Conservation (phyloP, 2,888 invertebrate species). For the Sarcophaga variegata region DNA sequence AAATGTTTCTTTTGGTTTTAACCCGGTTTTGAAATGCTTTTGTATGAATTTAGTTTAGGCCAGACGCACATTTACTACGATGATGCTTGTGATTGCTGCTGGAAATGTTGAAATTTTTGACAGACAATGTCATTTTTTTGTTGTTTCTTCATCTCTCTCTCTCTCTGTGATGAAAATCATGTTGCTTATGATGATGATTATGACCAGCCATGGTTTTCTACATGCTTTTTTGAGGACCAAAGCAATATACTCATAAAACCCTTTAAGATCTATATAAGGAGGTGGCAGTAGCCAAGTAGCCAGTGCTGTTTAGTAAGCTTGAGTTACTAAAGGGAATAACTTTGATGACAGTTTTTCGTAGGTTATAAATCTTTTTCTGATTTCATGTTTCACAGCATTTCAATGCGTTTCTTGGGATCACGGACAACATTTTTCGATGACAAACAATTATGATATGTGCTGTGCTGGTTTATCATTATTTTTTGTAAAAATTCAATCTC, state of each 20-base stretch:
- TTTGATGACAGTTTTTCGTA: conserved; percentile 71
- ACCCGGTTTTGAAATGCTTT: conserved; percentile 28
- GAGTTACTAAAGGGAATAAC: conserved; percentile 61
- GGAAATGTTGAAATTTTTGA: conserved; percentile 73
- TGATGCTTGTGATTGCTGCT: conserved; percentile 69
- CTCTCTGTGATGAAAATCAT: conserved; percentile 41
- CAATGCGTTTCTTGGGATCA: conserved; percentile 43
- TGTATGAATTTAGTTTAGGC: conserved; percentile 45
- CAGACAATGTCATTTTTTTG: conserved; percentile 73
- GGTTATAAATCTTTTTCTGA: conserved; percentile 71
- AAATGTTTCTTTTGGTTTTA: background rate
- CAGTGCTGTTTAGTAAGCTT: background rate
- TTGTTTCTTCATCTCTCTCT: background rate
- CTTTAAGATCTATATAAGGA: conserved; percentile 54
- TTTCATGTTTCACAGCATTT: conserved; percentile 15
- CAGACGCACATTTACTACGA: conserved; percentile 27
- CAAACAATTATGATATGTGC: conserved; percentile 67
- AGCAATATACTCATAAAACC: background rate
- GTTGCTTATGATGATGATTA: conserved; percentile 12
- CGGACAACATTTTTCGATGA: conserved; percentile 50
- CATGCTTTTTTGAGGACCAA: conserved; percentile 10
- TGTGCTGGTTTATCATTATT: conserved; percentile 23
- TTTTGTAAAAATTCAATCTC: background rate
- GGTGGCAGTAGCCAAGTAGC: conserved; percentile 2
- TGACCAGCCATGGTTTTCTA: conserved; percentile 35